These are phyloP conservation scores for Oncorhynchus nerka DNA, from an alignment of 2,113 vertebrate genomes.

Conservation along the genomic window DNA sequence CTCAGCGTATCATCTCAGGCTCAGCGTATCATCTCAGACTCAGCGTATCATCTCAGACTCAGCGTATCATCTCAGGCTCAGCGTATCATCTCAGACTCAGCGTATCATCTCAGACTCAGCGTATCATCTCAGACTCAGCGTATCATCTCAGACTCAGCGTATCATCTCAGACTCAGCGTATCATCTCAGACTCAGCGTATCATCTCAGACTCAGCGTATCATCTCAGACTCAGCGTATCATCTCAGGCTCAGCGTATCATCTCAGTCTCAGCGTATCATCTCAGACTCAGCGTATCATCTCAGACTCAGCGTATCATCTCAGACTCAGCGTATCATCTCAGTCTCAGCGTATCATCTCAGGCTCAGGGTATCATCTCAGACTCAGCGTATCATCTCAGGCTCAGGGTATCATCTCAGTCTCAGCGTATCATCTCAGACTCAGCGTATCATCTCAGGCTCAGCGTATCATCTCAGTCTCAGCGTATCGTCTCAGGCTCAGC, in stretches of 20 bases:
- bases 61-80: no score
- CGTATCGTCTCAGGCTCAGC: background rate
- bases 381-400: background rate
- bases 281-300: no score
- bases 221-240: constrained; percentile 4
- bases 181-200: no score
- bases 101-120: background rate
- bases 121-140: constrained; percentile 4
- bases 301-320: constrained; percentile 1
- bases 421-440: background rate
- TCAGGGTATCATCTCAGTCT: background rate
- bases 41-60: background rate
- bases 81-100: no score
- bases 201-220: background rate
- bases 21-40: constrained; percentile 3
- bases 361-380: no score
- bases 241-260: no score
- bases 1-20: background rate
- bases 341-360: no score
- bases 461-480: no score
- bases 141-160: background rate
- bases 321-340: background rate
- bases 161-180: no score
- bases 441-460: no score
- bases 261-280: no score